phyloP scores from a whole-genome alignment of 2,113 vertebrate genomes.

The Neolamprologus kungweensis region DNA sequence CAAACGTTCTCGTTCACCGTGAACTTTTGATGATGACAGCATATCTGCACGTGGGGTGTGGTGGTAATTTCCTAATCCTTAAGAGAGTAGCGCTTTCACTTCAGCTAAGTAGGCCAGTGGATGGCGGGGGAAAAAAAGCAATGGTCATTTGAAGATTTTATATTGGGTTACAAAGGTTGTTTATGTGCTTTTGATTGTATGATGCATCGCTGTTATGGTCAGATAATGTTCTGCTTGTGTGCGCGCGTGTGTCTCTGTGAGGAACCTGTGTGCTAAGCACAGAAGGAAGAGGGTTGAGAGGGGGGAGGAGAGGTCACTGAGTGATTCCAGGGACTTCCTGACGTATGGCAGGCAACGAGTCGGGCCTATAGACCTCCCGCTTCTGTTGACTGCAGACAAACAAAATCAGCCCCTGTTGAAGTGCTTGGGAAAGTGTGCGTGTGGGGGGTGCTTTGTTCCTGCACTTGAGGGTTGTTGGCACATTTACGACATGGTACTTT shows the following conservation, averaged over 20 bases:
- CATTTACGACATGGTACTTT: slow-evolving; percentile 43
- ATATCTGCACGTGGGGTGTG: not conserved
- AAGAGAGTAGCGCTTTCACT: slow-evolving; percentile 7
- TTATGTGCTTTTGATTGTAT: not conserved
- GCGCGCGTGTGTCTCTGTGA: not conserved
- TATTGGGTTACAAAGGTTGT: not conserved
- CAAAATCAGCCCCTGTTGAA: slow-evolving; percentile 14
- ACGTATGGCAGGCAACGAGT: slow-evolving; percentile 6
- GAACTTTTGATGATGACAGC: not conserved
- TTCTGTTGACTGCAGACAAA: not conserved
- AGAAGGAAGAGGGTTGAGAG: not conserved
- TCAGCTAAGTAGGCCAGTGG: not conserved
- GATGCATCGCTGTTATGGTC: not conserved
- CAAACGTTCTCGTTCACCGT: not conserved
- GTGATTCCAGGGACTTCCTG: slow-evolving; percentile 42
- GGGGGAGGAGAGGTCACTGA: slow-evolving; percentile 13
- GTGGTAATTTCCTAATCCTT: not conserved
- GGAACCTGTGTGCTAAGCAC: not conserved
- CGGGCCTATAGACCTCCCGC: not conserved
- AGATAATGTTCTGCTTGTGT: not conserved
- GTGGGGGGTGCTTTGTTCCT: slow-evolving; percentile 44
- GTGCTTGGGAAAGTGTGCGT: slow-evolving; percentile 39
- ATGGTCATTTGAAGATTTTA: not conserved
- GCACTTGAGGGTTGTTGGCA: slow-evolving; percentile 46
- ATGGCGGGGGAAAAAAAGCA: fast-evolving